phyloP scores from a whole-genome alignment of 2,797 vertebrate genomes.

The Gymnocypris eckloni region DNA sequence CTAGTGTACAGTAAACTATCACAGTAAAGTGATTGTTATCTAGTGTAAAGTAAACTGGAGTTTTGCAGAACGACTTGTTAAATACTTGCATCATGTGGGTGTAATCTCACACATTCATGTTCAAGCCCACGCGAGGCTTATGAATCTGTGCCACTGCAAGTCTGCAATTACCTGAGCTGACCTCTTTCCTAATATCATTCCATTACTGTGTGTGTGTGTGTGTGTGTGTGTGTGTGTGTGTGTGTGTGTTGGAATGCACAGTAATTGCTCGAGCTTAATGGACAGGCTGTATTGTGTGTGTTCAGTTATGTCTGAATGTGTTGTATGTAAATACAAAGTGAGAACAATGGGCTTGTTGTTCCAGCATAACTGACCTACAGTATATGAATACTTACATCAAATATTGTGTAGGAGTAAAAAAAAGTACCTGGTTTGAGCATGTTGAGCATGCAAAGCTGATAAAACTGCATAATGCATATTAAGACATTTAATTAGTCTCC shows the following conservation, averaged over 20 bases:
- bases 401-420: neutral
- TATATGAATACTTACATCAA: neutral
- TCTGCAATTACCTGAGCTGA: slow-evolving; percentile 14
- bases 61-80: neutral
- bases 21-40: neutral
- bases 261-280: neutral
- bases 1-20: too few relatives aligned
- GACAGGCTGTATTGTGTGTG: slow-evolving; percentile 18
- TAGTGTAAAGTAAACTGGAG: neutral
- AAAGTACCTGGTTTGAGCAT: neutral
- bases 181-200: slow-evolving; percentile 10
- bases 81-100: neutral
- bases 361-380: slow-evolving; percentile 8
- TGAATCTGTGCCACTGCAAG: slow-evolving; percentile 10
- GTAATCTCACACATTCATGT: slow-evolving; percentile 2
- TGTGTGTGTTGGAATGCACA: neutral
- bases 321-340: slow-evolving; percentile 38
- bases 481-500: slow-evolving; percentile 33
- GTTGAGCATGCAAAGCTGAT: neutral
- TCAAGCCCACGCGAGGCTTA: neutral
- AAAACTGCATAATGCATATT: slow-evolving; percentile 24
- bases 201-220: neutral
- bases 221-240: neutral
- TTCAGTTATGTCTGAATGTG: slow-evolving; percentile 20
- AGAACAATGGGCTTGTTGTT: slow-evolving; percentile 53